Conservation (phyloP, 2,113 vertebrate genomes). For the Anoura caudifer region DNA sequence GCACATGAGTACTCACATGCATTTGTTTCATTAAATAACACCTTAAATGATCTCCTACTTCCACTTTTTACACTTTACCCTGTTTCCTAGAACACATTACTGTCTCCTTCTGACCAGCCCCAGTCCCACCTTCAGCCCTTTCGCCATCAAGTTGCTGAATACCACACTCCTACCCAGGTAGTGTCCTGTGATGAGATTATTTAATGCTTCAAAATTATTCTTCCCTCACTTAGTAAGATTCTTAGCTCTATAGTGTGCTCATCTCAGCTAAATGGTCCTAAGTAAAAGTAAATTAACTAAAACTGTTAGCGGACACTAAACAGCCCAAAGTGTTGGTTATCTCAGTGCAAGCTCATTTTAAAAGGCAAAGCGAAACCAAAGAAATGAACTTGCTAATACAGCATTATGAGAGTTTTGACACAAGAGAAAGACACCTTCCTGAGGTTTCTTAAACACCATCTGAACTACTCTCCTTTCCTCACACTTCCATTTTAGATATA, state of each 20-base stretch:
- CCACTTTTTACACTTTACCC: not conserved
- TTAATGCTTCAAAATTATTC: not conserved
- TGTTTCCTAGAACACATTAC: not conserved
- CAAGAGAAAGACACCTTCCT: not conserved
- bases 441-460: not conserved
- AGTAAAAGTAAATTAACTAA: not conserved
- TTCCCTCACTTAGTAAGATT: not conserved
- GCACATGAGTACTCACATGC: not conserved
- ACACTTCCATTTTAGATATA: not conserved
- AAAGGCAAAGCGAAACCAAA: not conserved
- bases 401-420: not conserved
- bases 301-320: not conserved
- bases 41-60: not conserved
- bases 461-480: not conserved
- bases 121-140: not conserved
- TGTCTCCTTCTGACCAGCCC: not conserved
- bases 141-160: not conserved
- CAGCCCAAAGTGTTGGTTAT: not conserved
- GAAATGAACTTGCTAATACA: not conserved
- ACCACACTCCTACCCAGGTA: not conserved
- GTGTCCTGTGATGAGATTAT: not conserved
- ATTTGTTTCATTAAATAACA: not conserved
- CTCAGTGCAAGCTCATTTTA: not conserved
- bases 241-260: not conserved
- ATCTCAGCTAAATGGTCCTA: not conserved